Evolutionary conservation across 2,797 vertebrate genomes (phyloP), one percentile per base, ranked within the genome.

Genomic region (Syngnathus rostellatus): DNA sequence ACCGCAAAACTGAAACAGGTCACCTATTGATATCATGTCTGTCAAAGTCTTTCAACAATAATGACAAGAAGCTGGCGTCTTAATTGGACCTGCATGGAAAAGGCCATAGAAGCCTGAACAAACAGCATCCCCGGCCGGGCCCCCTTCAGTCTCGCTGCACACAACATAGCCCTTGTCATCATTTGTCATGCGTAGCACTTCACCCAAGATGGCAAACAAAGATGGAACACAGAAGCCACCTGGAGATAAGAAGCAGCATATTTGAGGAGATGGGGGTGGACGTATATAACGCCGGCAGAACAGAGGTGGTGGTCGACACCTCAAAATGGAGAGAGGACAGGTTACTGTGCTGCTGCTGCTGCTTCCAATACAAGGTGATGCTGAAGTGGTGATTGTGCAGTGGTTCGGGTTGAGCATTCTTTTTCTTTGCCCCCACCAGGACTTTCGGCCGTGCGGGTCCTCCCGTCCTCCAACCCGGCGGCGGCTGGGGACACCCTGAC

Each of bases 391-490:
- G 31, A 41, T 41, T 41, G 8, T 41, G 40, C 43, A 67, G 6
- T 58, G 8, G 11, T 54, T 39, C 59, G 51, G 58, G 1, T 8
- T 61, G 8, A 16, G 19, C 16, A 53, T 53, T 53, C 23, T 55
- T 23, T 23, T 53, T 54, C 11, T 54, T 54, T n/a, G 23, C 21
- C 16, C 51, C 58, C 61, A 4, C 40, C 67, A 86, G 79, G 62
- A 61, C 48, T 72, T 64, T 58, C 74, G 69, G 71, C 73, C 11
- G 72, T 82, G 41, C 71, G 79, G 63, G 64, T 89, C 62, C 31
- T 23, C 8, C 74, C 81, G 43, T 85, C 84, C 10, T 39, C 43
- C 8, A 86, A 84, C 69, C 84, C 87, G 1, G 76, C 68, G 10
- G 55, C 23, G 0, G 80, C 67, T 0, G 82, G 86, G 9, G 70